A percentile compares a stretch with the other conserved stretches of the same genome.
Conservation (phyloP, 2,113 vertebrate species). For the Malurus elegans region DNA sequence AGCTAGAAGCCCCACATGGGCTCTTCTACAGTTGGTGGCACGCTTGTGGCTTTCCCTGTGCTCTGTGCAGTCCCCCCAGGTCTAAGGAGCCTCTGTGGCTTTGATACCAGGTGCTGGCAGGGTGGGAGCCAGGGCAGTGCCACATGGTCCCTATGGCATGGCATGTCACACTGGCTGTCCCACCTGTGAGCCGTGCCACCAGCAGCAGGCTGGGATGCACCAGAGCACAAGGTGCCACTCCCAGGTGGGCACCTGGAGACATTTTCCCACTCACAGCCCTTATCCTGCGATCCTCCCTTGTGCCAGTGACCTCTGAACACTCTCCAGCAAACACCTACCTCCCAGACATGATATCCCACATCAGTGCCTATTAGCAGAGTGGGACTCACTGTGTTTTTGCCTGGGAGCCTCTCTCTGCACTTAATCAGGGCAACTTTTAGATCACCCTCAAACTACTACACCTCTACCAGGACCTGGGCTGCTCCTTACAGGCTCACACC, state of each 20-base stretch:
- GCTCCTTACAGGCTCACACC: fast-evolving
- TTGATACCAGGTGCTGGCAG: background rate
- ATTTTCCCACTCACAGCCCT: background rate
- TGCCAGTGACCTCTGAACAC: background rate
- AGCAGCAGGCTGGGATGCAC: background rate
- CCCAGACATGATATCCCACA: background rate
- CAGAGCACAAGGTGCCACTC: background rate
- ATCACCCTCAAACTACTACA: background rate
- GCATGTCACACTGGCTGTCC: background rate
- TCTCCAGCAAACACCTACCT: background rate
- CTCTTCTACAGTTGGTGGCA: fast-evolving
- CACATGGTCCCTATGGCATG: background rate
- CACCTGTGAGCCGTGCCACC: fast-evolving
- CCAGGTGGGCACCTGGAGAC: background rate
- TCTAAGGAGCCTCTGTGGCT: background rate
- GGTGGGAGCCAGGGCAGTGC: background rate
- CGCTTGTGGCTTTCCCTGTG: background rate
- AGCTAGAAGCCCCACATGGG: background rate
- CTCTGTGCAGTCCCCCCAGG: background rate
- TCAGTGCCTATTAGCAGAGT: background rate
- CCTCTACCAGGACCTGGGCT: background rate
- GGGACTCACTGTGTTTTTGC: background rate
- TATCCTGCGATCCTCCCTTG: background rate
- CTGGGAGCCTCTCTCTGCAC: background rate
- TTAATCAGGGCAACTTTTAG: background rate